Percentiles rank a stretch among this genome's conserved stretches.
Evolutionary conservation across 92 coral and sea anemone species (phyloP).

Genomic region (Paragorgia papillata): DNA sequence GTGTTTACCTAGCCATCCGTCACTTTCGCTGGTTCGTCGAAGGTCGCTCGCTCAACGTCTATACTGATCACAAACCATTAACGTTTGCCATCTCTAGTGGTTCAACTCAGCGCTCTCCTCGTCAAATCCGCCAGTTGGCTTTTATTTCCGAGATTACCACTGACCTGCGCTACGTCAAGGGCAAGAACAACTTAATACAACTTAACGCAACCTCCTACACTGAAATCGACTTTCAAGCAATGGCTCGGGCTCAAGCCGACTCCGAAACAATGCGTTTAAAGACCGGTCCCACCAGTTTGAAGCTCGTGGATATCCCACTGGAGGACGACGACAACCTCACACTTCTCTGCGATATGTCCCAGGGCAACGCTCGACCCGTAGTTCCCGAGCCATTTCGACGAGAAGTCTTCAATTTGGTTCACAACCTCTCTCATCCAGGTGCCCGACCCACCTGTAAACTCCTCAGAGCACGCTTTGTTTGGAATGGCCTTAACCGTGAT

Average conservation of each 20-base stretch:
- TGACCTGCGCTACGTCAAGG: too few species aligned
- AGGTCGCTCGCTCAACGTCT: too few species aligned
- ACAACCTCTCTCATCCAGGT: constrained; percentile 53
- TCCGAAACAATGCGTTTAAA: not conserved
- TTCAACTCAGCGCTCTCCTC: constrained; percentile 9
- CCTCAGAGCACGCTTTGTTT: constrained; percentile 32
- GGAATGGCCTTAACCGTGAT: constrained; percentile 47
- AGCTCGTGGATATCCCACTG: not conserved
- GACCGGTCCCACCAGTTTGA: not conserved
- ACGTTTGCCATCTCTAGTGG: not conserved
- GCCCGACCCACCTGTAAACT: constrained; percentile 39
- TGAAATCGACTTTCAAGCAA: too few species aligned
- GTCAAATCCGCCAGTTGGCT: too few species aligned
- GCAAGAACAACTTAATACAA: not conserved
- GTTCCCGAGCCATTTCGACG: constrained; percentile 35
- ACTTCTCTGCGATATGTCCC: constrained; percentile 1
- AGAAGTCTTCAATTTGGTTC: constrained; percentile 32
- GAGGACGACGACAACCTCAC: constrained; percentile 10
- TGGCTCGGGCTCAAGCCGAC: too few species aligned
- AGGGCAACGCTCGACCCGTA: constrained; percentile 23
- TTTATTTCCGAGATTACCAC: too few species aligned
- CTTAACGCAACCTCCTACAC: too few species aligned
- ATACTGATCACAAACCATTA: too few species aligned
- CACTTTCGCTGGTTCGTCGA: too few species aligned
- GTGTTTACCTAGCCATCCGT: too few species aligned